Evolutionary conservation across 2,113 vertebrate species (phyloP).

Genomic region (Toxotes chatareus): DNA sequence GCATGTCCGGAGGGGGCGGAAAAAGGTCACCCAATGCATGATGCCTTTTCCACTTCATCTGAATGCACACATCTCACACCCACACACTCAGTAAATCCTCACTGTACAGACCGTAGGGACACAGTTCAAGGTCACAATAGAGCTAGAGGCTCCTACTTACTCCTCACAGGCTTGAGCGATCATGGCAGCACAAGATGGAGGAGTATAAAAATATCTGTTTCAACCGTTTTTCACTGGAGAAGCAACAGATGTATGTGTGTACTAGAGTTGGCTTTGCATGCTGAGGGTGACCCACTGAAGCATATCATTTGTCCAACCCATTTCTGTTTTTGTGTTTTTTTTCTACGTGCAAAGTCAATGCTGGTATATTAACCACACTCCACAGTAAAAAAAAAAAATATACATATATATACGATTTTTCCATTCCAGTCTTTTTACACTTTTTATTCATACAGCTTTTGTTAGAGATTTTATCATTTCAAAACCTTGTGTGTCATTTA

Average conservation of each 20-base stretch:
- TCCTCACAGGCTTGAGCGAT: neutral
- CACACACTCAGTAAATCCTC: conserved; percentile 13
- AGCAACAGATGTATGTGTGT: conserved; percentile 24
- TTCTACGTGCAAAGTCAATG: conserved; percentile 18
- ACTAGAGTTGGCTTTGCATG: conserved; percentile 27
- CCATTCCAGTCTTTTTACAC: neutral
- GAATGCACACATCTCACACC: conserved; percentile 3
- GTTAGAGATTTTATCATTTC: neutral
- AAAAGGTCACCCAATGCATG: conserved; percentile 14
- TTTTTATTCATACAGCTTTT: neutral
- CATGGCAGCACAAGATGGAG: conserved; percentile 32
- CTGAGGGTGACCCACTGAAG: conserved; percentile 21
- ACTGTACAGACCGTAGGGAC: neutral
- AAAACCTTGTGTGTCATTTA: neutral
- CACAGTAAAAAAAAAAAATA: neutral
- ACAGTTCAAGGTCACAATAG: conserved; percentile 32
- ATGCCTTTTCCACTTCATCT: conserved; percentile 23
- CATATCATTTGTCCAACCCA: conserved; percentile 28
- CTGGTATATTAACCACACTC: conserved; percentile 15
- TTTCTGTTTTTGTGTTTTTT: neutral
- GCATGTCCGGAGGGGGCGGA: neutral
- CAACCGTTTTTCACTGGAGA: conserved; percentile 9
- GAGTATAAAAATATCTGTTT: neutral
- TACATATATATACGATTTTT: neutral
- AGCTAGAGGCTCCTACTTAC: neutral